These are phyloP conservation scores for Hippoglossus hippoglossus DNA, from an alignment of 2,797 vertebrate genomes.

Conservation along the genomic window DNA sequence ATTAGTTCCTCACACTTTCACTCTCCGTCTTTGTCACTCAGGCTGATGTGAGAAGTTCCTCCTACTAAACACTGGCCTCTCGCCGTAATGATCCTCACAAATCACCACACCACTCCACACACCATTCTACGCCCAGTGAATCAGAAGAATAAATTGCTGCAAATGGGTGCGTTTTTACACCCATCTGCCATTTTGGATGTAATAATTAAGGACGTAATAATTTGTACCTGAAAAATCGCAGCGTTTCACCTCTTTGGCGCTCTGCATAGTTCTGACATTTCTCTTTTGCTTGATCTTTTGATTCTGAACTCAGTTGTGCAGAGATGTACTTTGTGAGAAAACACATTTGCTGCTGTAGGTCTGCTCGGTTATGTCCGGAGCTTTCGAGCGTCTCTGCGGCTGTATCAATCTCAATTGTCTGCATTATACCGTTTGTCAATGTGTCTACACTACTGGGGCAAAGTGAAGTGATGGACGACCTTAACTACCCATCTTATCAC, in stretches of 20 bases:
- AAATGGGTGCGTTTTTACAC: conserved; percentile 13
- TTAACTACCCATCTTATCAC: conserved; percentile 14
- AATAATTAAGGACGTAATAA: conserved; percentile 19
- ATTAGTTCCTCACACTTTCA: conserved; percentile 53
- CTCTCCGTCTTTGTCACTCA: conserved; percentile 49
- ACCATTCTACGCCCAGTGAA: conserved; percentile 1
- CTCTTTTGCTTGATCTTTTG: conserved; percentile 7
- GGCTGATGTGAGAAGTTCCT: conserved; percentile 62
- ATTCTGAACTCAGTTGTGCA: not conserved
- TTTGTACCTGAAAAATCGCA: not conserved
- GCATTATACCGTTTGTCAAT: conserved; percentile 63
- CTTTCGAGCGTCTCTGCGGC: conserved; percentile 42
- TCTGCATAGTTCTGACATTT: conserved; percentile 6
- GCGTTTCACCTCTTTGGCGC: not conserved
- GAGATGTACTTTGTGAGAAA: conserved; percentile 1
- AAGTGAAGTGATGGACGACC: conserved; percentile 60
- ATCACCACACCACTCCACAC: conserved; percentile 11
- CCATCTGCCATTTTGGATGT: conserved; percentile 15
- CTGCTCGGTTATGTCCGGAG: conserved; percentile 41
- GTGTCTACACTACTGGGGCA: conserved; percentile 52
- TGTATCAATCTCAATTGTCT: conserved; percentile 68
- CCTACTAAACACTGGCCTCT: conserved; percentile 29
- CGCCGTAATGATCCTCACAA: conserved; percentile 53
- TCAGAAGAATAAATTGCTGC: conserved; percentile 10
- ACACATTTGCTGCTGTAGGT: conserved; percentile 12